A percentile compares a stretch with the other conserved stretches of the same genome.
Evolutionary conservation across 2,888 invertebrate genomes (phyloP).

Genomic region (Blastobasis lacticolella): DNA sequence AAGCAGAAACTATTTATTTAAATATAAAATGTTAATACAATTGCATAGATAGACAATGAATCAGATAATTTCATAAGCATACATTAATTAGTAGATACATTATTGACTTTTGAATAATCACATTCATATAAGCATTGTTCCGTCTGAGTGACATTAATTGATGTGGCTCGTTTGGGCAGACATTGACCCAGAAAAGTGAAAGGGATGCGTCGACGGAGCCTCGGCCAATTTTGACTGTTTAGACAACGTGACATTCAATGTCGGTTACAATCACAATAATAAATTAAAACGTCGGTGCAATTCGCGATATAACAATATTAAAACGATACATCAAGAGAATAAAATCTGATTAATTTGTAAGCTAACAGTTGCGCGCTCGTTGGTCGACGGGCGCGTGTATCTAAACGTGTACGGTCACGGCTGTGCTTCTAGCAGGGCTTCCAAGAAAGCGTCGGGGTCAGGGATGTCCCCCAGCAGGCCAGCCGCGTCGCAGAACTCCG

Average conservation of each 20-base stretch:
- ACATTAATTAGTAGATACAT: conserved; percentile 1
- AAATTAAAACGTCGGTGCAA: too few species aligned
- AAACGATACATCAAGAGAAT: too few species aligned
- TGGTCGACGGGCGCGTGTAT: too few species aligned
- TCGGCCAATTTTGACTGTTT: conserved; percentile 16
- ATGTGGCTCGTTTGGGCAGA: conserved; percentile 12
- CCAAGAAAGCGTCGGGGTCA: conserved; percentile 73
- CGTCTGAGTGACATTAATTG: conserved; percentile 16
- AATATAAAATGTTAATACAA: conserved; percentile 20
- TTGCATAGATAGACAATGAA: conserved; percentile 17
- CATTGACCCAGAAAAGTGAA: conserved; percentile 26
- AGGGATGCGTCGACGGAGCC: conserved; percentile 22
- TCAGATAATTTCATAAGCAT: conserved; percentile 5
- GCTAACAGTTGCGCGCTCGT: too few species aligned
- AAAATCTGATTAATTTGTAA: too few species aligned
- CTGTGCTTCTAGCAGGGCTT: conserved; percentile 40
- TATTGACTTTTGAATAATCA: conserved; percentile 8
- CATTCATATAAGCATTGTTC: conserved; percentile 15
- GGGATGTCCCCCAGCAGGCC: conserved; percentile 82
- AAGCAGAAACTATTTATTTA: conserved; percentile 24
- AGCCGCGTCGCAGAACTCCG: conserved; percentile 94
- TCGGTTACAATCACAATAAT: too few species aligned
- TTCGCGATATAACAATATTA: too few species aligned
- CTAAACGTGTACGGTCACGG: conserved; percentile 31
- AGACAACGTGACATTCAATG: too few species aligned